Evolutionary conservation across 2,797 vertebrate genomes (phyloP).

Genomic region (Delichon dasypus): DNA sequence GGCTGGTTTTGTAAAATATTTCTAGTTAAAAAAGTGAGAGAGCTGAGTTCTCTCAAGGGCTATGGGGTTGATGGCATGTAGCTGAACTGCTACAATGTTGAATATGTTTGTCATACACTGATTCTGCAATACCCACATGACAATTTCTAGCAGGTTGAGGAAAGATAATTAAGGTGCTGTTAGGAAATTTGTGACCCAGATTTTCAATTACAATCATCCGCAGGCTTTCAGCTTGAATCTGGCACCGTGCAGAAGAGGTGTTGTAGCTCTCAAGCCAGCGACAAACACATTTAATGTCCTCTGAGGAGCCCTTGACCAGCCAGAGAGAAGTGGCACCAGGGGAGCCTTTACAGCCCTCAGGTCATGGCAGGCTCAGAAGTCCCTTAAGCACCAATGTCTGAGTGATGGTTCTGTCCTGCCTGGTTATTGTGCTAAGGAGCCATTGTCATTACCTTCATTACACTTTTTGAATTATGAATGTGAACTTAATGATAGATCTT

Average conservation of each 20-base stretch:
- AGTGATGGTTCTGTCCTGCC: not conserved
- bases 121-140: not conserved
- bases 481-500: not conserved
- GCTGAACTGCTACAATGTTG: not conserved
- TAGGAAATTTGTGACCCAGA: not conserved
- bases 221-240: not conserved
- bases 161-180: not conserved
- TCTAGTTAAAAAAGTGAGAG: not conserved
- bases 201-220: not conserved
- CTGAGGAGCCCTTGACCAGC: not conserved
- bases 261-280: not conserved
- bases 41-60: not conserved
- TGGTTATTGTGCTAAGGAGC: not conserved
- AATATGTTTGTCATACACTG: not conserved
- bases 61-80: not conserved
- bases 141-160: not conserved
- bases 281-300: not conserved
- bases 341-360: not conserved
- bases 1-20: not conserved
- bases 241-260: fast-evolving
- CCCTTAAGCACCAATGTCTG: not conserved
- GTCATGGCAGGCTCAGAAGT: not conserved
- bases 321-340: not conserved
- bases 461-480: not conserved
- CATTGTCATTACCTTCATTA: not conserved